Evolutionary conservation across 2,797 vertebrate species (phyloP), one percentile per base, ranked within the genome.

Genomic region (Xenopus petersii): DNA sequence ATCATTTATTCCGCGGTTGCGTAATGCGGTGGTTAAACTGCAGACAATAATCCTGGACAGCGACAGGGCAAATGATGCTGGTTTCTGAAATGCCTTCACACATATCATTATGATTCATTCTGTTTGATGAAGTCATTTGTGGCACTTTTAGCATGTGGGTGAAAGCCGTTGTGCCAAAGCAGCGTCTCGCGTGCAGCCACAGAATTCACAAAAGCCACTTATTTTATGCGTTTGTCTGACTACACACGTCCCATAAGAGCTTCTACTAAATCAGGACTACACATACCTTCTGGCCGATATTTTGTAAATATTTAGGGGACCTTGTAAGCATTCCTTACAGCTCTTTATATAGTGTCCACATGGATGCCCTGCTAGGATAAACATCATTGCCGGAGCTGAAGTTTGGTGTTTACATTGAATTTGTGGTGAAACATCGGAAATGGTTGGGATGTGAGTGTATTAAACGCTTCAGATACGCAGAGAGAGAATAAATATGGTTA

Each of bases 91-190:
- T 54, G n/a, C 21, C 61, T 48, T 65, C 59, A 60, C 55, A 42
- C 68, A 65, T 70, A 75, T 75, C 74, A 70, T 70, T 75, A 75
- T 70, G 67, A 70, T 58, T 64, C 67, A 71, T 67, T 59, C 67
- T 70, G 33, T 36, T 61, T 5, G 17, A 62, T 75, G 67, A 70
- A 47, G 67, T 70, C 67, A 70, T 49, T 58, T 64, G 48, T 69
- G 42, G 17, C 17, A 17, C 26, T 64, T 75, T 64, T 75, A 64
- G 17, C 42, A 49, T 75, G 61, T 75, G 54, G 62, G 17, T 70
- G 51, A 75, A 75, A 75, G 21, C 48, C 12, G 66, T 30, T 64
- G 30, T 48, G 49, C 66, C 10, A 12, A 67, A 11, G 15, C 54
- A 59, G 46, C n/a, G 36, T 42, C 6, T 48, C 60, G 61, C 61